These are phyloP conservation scores for Tychaedon coryphoeus DNA, from an alignment of 2,113 vertebrate species.

Conservation along the genomic window DNA sequence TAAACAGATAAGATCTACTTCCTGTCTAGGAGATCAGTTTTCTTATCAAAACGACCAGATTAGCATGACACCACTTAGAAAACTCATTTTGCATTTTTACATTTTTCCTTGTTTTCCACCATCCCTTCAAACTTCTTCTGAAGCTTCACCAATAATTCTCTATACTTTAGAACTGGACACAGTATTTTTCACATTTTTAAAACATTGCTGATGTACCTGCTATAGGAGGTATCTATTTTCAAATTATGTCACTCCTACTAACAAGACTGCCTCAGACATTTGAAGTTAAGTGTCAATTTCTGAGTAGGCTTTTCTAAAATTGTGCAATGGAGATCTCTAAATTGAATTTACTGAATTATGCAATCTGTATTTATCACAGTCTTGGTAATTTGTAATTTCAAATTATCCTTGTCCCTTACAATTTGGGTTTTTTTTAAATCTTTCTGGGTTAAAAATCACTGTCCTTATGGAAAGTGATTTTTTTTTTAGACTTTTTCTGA, in stretches of 20 bases:
- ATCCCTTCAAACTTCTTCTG: neutral
- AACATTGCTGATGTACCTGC: neutral
- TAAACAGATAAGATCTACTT: constrained; percentile 23
- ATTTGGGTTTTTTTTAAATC: neutral
- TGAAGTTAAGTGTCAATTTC: neutral
- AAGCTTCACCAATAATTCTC: neutral
- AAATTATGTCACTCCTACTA: neutral
- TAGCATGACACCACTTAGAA: neutral
- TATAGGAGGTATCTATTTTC: neutral
- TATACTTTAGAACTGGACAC: neutral
- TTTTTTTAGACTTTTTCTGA: neutral
- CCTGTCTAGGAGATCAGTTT: neutral
- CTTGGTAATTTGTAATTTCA: neutral
- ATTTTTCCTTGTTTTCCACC: neutral
- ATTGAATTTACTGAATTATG: neutral
- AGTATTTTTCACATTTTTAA: neutral
- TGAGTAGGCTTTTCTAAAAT: neutral
- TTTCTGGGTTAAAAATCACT: neutral
- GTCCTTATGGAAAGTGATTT: neutral
- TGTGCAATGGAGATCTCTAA: neutral
- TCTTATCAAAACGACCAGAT: neutral
- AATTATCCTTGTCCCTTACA: neutral
- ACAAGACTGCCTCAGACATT: neutral
- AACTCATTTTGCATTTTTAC: neutral
- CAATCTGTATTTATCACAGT: neutral